A percentile compares a stretch with the other conserved stretches of the same genome.
Evolutionary conservation across 2,888 invertebrate genomes (phyloP).

Genomic region (Aspidapion aeneum): DNA sequence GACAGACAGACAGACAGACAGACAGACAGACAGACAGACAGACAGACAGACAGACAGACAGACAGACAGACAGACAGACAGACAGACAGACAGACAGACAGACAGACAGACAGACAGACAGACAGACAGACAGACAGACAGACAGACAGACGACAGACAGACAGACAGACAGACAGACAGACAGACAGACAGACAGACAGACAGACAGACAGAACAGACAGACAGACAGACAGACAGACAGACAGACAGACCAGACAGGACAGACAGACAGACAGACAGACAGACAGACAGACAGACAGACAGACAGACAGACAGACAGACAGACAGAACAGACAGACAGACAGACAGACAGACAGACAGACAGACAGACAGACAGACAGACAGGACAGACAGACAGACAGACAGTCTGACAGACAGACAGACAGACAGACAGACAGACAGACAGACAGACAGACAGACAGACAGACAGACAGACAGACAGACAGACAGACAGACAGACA

Average conservation of each 20-base stretch:
- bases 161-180: too few species aligned
- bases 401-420: slow-evolving; percentile 15
- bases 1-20: slow-evolving; percentile 12
- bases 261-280: slow-evolving; percentile 15
- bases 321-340: too few species aligned
- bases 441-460: too few species aligned
- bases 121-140: slow-evolving; percentile 14
- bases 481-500: slow-evolving; percentile 15
- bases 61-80: slow-evolving; percentile 14
- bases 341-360: slow-evolving; percentile 14
- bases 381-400: too few species aligned
- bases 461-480: slow-evolving; percentile 14
- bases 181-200: too few species aligned
- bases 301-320: slow-evolving; percentile 15
- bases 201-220: too few species aligned
- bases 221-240: too few species aligned
- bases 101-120: slow-evolving; percentile 14
- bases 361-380: slow-evolving; percentile 14
- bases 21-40: slow-evolving; percentile 13
- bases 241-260: slow-evolving; percentile 10
- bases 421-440: slow-evolving; percentile 13
- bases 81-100: slow-evolving; percentile 15
- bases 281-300: slow-evolving; percentile 12
- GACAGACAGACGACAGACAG: too few species aligned
- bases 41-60: slow-evolving; percentile 14